These are phyloP conservation scores for Hedychridium roseum DNA, from an alignment of 2,888 invertebrate genomes.

Conservation along the genomic window DNA sequence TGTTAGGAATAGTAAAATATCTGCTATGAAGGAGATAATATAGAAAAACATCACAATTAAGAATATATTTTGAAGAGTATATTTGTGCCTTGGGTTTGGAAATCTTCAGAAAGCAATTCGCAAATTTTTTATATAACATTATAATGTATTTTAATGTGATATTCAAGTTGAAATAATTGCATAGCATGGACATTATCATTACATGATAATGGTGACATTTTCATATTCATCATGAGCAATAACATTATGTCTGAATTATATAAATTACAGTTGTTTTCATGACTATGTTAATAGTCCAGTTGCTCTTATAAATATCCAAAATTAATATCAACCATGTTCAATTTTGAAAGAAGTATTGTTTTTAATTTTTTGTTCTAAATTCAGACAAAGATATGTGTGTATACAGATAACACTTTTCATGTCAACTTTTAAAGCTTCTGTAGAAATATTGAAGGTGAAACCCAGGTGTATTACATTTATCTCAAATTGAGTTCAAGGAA, in stretches of 20 bases:
- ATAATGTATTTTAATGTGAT: not conserved
- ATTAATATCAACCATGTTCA: not conserved
- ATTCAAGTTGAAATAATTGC: not conserved
- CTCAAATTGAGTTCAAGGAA: not conserved
- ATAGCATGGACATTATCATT: not conserved
- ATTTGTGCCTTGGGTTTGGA: too few relatives aligned
- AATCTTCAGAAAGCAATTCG: too few relatives aligned
- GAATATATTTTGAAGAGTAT: too few relatives aligned
- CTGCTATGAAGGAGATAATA: too few relatives aligned
- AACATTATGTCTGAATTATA: not conserved
- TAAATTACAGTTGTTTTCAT: not conserved
- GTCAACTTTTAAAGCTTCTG: constrained; percentile 1
- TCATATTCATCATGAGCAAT: not conserved
- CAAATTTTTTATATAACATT: too few relatives aligned
- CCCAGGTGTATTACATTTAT: not conserved
- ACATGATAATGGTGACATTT: not conserved
- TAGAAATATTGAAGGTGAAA: not conserved
- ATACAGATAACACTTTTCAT: not conserved
- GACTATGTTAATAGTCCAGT: not conserved
- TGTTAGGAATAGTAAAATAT: too few relatives aligned
- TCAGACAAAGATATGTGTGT: not conserved
- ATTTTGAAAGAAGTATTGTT: not conserved
- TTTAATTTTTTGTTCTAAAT: not conserved
- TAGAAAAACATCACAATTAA: too few relatives aligned
- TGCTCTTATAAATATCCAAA: not conserved